Evolutionary conservation across 2,888 invertebrate species (phyloP).

Genomic region (Deladenus siricidicola): DNA sequence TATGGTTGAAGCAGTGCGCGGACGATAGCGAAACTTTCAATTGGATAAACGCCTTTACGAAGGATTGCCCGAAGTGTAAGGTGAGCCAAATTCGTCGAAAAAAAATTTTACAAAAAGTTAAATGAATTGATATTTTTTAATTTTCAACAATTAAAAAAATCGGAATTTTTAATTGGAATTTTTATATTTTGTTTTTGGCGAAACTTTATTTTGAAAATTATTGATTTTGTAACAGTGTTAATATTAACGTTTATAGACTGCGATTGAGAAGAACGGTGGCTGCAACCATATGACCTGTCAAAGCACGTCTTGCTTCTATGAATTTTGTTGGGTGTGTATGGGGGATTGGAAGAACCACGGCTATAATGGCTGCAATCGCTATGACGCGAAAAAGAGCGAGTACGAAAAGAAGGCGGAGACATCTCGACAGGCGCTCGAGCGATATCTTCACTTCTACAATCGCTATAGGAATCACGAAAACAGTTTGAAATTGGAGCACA

Average conservation of each 20-base stretch:
- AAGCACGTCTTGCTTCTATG: slow-evolving; percentile 55
- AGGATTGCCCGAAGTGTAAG: slow-evolving; percentile 96
- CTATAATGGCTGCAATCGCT: too few species aligned
- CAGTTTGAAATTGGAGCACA: slow-evolving; percentile 90
- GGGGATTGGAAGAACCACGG: slow-evolving; percentile 1
- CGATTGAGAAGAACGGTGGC: slow-evolving; percentile 58
- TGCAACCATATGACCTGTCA: slow-evolving; percentile 99
- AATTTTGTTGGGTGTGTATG: slow-evolving; percentile 19
- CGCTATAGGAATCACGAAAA: slow-evolving; percentile 99
- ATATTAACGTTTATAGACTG: slow-evolving; percentile 15
- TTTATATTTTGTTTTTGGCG: too few species aligned
- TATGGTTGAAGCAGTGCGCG: slow-evolving; percentile 98
- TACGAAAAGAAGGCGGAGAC: too few species aligned
- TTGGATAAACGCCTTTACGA: slow-evolving; percentile 98
- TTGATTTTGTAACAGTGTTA: not conserved
- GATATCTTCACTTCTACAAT: slow-evolving; percentile 96
- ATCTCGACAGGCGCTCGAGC: slow-evolving; percentile 75
- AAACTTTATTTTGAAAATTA: too few species aligned
- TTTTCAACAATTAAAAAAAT: too few species aligned
- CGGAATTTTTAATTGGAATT: too few species aligned
- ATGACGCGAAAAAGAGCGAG: too few species aligned
- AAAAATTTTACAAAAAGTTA: too few species aligned
- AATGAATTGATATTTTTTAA: too few species aligned
- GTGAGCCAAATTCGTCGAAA: too few species aligned
- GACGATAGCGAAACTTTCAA: slow-evolving; percentile 98